These are phyloP conservation scores for Dryobota labecula DNA, from an alignment of 2,888 invertebrate species.

Conservation along the genomic window DNA sequence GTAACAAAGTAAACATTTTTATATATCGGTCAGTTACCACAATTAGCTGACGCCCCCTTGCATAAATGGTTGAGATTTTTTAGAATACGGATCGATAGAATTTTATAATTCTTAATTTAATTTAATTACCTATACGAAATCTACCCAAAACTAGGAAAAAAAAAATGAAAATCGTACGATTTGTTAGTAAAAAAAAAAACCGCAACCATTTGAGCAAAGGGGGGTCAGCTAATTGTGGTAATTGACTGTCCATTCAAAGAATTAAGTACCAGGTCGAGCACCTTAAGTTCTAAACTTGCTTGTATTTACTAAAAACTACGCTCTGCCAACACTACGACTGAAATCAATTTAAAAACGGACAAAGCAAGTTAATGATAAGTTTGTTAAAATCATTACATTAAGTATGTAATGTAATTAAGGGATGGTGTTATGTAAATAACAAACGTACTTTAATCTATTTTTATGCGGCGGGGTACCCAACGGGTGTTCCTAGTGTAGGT, in stretches of 20 bases:
- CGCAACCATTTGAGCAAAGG: too few relatives aligned
- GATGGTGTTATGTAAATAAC: slow-evolving; percentile 7
- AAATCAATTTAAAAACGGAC: not conserved
- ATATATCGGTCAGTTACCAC: too few relatives aligned
- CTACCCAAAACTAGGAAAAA: too few relatives aligned
- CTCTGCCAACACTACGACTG: not conserved
- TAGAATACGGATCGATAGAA: too few relatives aligned
- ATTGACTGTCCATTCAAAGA: not conserved
- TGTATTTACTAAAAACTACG: not conserved
- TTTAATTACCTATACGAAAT: too few relatives aligned
- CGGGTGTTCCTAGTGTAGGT: slow-evolving; percentile 1
- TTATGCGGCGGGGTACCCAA: not conserved
- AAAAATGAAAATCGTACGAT: too few relatives aligned
- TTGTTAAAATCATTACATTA: not conserved
- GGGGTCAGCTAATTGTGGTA: too few relatives aligned
- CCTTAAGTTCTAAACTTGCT: not conserved
- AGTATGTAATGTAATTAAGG: not conserved
- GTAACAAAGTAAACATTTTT: not conserved
- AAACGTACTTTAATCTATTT: slow-evolving; percentile 21
- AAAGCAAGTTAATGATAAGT: not conserved
- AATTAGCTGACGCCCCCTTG: too few relatives aligned
- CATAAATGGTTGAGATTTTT: too few relatives aligned
- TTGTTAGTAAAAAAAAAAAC: too few relatives aligned
- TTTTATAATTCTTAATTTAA: too few relatives aligned
- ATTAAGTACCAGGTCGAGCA: too few relatives aligned